A percentile compares a stretch with the other conserved stretches of the same genome.
These are phyloP conservation scores for Megalonaias nervosa DNA, from an alignment of 1,140 invertebrate species.

Conservation along the genomic window DNA sequence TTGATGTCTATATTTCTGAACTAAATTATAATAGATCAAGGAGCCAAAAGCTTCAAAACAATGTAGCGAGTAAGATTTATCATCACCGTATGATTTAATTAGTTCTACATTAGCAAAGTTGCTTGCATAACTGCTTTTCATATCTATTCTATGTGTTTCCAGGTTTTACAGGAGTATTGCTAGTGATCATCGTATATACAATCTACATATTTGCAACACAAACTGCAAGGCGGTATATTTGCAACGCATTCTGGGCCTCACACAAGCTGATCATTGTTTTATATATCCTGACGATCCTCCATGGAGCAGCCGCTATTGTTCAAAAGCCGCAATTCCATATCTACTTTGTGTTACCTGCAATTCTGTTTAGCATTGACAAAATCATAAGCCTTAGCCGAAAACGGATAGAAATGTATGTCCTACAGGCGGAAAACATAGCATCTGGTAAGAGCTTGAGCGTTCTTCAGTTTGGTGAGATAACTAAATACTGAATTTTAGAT, in stretches of 20 bases:
- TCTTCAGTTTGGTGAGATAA: too few relatives aligned
- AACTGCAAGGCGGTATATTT: conserved; percentile 87
- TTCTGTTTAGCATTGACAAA: conserved; percentile 93
- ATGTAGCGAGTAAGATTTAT: too few relatives aligned
- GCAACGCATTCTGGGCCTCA: conserved; percentile 89
- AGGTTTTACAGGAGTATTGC: conserved; percentile 94
- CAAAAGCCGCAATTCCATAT: conserved; percentile 90
- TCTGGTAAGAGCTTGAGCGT: conserved; percentile 77
- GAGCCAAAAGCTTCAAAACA: too few relatives aligned
- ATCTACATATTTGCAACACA: conserved; percentile 99
- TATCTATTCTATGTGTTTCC: conserved; percentile 50
- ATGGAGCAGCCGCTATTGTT: conserved; percentile 93
- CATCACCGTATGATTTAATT: too few relatives aligned
- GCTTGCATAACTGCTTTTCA: too few relatives aligned
- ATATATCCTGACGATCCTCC: conserved; percentile 92
- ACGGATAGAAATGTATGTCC: conserved; percentile 89
- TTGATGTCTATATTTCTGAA: too few relatives aligned
- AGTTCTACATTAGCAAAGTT: too few relatives aligned
- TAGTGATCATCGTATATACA: conserved; percentile 94
- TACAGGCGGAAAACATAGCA: conserved; percentile 95
- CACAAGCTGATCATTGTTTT: conserved; percentile 94
- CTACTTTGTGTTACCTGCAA: conserved; percentile 94
- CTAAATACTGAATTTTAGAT: too few relatives aligned
- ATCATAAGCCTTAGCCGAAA: conserved; percentile 82
- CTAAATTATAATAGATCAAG: too few relatives aligned